Percentiles rank a stretch among this genome's conserved stretches.
Conservation (phyloP, 2,113 vertebrate species). For the Hassar affinis region DNA sequence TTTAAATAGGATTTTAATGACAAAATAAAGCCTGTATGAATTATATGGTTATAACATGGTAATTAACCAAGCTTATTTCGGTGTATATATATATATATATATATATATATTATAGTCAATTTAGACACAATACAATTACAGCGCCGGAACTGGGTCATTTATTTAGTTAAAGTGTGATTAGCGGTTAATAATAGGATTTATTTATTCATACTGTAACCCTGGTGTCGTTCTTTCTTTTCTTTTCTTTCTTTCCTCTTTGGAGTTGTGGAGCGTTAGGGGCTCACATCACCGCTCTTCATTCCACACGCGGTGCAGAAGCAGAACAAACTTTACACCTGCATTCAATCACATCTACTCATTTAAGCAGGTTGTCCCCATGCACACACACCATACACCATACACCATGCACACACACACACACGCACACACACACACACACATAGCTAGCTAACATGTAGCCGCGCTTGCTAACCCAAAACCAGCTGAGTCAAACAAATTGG, state of each 20-base stretch:
- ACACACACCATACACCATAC: neutral
- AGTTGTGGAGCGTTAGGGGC: no score
- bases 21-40: neutral
- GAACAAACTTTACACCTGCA: neutral
- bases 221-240: neutral
- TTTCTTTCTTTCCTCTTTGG: no score
- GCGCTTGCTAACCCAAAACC: constrained; percentile 3
- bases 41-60: neutral
- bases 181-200: neutral
- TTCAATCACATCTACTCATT: neutral
- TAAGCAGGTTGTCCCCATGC: neutral
- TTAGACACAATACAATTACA: no score
- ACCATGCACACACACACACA: no score
- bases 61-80: neutral
- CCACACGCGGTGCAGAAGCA: no score
- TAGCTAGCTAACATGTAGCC: constrained; percentile 20
- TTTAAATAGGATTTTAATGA: neutral
- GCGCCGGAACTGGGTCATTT: neutral
- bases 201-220: neutral
- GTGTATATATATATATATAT: no score
- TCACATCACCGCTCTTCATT: no score
- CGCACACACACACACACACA: neutral
- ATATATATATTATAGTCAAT: no score
- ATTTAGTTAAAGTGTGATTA: no score
- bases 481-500: neutral